Base-by-base conservation (phyloP, 2,113 vertebrate species). In the Scopus umbretta region DNA sequence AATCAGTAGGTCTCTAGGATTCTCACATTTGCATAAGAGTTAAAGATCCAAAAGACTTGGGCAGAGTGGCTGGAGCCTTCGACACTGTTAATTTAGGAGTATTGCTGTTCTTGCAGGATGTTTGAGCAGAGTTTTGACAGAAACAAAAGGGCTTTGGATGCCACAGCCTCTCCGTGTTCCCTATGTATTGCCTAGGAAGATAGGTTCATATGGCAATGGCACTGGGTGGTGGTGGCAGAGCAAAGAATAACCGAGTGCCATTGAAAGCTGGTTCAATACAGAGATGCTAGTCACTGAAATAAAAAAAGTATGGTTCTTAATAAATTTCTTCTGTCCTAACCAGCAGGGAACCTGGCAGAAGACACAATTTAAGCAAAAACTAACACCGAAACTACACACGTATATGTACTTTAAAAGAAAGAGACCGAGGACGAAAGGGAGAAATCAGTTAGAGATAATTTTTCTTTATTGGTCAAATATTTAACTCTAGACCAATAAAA, bases 401-500 rank as follows among this genome's bases (percentile, higher is more conserved):
- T 38, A 26, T 50, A 38, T 47, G 9, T 59, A 68, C 27, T 67
- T 87, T 61, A 74, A 90, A 91, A 76, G 63, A 91, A 96, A 72
- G 11, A 66, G n/a, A 70, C 36, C 29, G n/a, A 53, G 20, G 17
- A 91, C 49, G 50, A 91, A 84, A 63, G 20, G 18, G 14, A 88
- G 62, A 61, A 95, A 87, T 71, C 53, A n/a, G 61, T 96, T 66
- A 95, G 63, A 92, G 81, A 89, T 11, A 66, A 26, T 19, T 86
- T 95, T 93, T 96, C 91, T 82, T 93, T 65, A 62, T 68, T 13
- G 3, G 55, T 49, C 63, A 92, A 94, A 92, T 96, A 94, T 93
- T 94, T 96, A 87, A 40, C 70, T 83, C 30, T n/a, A 85, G 66
- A 52, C 73, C 80, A 96, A 83, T 90, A 92, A 96, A 96, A 88